Evolutionary conservation across 2,888 invertebrate genomes (phyloP).

Genomic region (Pseudanteris insignis): DNA sequence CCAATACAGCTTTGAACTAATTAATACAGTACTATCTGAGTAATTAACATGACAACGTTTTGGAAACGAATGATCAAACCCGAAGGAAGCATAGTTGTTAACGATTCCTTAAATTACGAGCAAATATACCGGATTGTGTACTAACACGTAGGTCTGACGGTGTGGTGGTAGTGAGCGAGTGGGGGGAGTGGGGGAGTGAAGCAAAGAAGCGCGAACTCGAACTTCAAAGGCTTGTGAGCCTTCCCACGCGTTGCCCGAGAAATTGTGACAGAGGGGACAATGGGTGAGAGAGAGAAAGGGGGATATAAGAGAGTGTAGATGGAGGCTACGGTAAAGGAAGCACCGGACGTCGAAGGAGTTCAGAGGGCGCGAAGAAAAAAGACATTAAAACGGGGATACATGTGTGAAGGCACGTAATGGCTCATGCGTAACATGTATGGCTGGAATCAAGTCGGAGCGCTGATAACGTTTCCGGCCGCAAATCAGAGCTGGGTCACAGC

Average conservation of each 20-base stretch:
- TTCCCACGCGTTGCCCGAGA: constrained; percentile 65
- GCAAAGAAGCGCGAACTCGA: constrained; percentile 49
- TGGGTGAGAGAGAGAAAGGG: too few relatives aligned
- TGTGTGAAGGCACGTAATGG: constrained; percentile 20
- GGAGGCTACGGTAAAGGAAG: too few relatives aligned
- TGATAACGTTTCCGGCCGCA: constrained; percentile 37
- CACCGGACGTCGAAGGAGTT: constrained; percentile 37
- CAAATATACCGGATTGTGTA: too few relatives aligned
- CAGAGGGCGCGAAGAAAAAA: constrained; percentile 31
- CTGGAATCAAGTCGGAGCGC: constrained; percentile 34
- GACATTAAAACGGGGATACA: constrained; percentile 33
- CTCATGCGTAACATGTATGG: constrained; percentile 24
- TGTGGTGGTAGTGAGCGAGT: too few relatives aligned
- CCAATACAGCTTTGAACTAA: too few relatives aligned
- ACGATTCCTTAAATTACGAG: too few relatives aligned
- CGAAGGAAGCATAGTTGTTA: too few relatives aligned
- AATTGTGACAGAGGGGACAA: constrained; percentile 50
- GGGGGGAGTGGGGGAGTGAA: too few relatives aligned
- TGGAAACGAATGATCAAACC: constrained; percentile 15
- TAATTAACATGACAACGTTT: too few relatives aligned
- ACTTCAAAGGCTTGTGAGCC: constrained; percentile 64
- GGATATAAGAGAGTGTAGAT: too few relatives aligned
- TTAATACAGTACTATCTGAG: too few relatives aligned
- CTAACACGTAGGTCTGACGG: too few relatives aligned
- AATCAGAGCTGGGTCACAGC: constrained; percentile 38